Evolutionary conservation across 2,797 vertebrate genomes (phyloP).

Genomic region (Acanthornis magna): DNA sequence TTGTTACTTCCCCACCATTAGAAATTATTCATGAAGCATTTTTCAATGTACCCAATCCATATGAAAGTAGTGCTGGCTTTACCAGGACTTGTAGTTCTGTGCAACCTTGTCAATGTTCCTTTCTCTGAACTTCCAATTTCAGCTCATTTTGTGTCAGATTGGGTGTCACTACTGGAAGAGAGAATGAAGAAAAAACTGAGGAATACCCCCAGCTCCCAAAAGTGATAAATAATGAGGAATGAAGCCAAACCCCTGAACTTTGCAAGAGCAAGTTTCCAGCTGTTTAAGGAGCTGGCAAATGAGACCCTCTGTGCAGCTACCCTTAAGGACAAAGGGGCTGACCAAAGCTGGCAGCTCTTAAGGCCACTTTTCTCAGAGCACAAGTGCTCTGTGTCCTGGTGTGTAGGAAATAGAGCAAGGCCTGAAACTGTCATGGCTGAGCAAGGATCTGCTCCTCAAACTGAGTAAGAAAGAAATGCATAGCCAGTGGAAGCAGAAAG

Average conservation of each 20-base stretch:
- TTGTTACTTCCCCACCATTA: background rate
- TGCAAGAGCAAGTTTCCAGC: background rate
- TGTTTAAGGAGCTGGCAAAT: background rate
- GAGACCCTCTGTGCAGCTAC: background rate
- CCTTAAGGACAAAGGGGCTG: background rate
- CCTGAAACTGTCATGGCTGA: background rate
- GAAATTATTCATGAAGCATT: background rate
- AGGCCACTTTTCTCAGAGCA: background rate
- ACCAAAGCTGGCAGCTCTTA: background rate
- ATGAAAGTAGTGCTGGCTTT: background rate
- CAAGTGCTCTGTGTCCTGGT: background rate
- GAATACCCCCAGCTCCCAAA: background rate
- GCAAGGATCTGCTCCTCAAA: background rate
- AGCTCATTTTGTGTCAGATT: background rate
- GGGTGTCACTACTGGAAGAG: background rate
- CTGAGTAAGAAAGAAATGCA: background rate
- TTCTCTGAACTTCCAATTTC: background rate
- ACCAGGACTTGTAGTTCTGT: background rate
- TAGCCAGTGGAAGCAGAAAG: background rate
- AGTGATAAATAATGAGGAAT: background rate
- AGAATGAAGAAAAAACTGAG: background rate
- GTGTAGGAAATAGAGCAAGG: background rate
- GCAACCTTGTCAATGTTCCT: background rate
- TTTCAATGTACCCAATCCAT: background rate
- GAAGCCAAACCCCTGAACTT: background rate